These are phyloP conservation scores for Mus minutoides DNA, from an alignment of 2,797 vertebrate species.

Conservation along the genomic window DNA sequence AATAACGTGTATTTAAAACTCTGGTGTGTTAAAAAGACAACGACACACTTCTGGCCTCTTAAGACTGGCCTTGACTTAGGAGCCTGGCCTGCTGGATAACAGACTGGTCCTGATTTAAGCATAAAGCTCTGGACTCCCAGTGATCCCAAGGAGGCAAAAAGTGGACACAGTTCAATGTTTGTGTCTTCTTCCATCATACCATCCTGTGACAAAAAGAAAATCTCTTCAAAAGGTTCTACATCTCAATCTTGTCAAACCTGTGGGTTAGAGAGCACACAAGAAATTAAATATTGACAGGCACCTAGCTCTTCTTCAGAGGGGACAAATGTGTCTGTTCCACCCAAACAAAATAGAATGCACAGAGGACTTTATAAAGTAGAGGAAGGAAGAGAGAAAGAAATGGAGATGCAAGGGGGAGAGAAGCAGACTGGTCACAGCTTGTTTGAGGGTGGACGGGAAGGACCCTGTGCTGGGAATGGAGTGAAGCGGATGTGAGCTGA, in stretches of 20 bases:
- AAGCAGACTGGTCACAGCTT: rapidly evolving
- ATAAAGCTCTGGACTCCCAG: rapidly evolving
- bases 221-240: neutral
- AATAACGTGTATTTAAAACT: neutral
- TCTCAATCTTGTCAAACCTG: neutral
- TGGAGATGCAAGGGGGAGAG: neutral
- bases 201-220: neutral
- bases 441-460: neutral
- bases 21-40: neutral
- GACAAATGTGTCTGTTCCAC: rapidly evolving
- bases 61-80: neutral
- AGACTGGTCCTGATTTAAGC: neutral
- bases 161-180: neutral
- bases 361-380: neutral
- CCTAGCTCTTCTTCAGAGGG: neutral
- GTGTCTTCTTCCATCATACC: neutral
- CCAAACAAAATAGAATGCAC: neutral
- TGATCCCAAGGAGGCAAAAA: neutral
- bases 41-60: neutral
- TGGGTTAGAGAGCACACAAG: neutral
- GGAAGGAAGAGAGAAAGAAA: neutral
- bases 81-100: neutral
- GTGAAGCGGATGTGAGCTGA: neutral
- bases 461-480: too few relatives aligned
- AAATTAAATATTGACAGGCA: neutral